phyloP scores from a whole-genome alignment of 2,888 invertebrate genomes.

The Heliconius hortense region DNA sequence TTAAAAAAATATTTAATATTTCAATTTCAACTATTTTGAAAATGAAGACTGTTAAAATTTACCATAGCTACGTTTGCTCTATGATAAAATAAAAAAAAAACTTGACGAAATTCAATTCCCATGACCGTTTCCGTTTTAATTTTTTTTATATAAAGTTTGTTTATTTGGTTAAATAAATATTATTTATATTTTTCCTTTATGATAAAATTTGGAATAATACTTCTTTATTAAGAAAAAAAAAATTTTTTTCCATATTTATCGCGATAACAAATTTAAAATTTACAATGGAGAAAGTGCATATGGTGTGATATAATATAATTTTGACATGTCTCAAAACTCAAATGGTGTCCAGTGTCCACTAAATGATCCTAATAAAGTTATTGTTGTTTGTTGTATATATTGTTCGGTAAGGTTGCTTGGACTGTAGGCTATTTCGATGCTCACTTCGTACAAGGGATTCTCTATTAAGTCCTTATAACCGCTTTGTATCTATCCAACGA shows the following conservation, averaged over 20 bases:
- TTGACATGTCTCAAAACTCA: conserved; percentile 17
- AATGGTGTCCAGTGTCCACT: conserved; percentile 21
- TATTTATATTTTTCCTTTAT: too few species aligned
- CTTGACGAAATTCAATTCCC: background rate
- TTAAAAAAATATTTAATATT: conserved; percentile 12
- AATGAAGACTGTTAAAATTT: conserved; percentile 23
- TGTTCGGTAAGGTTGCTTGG: conserved; percentile 71
- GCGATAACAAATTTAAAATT: background rate
- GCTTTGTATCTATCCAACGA: conserved; percentile 72
- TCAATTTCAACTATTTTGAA: conserved; percentile 20
- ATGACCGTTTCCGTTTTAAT: too few species aligned
- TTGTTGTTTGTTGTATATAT: conserved; percentile 76
- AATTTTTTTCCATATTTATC: background rate
- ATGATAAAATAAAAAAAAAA: background rate
- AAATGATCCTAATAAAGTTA: conserved; percentile 57
- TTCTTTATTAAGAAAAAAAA: background rate
- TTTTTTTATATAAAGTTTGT: background rate
- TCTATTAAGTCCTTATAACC: conserved; percentile 76
- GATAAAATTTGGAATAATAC: too few species aligned
- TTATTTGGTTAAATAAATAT: background rate
- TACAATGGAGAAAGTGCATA: background rate
- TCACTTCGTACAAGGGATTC: conserved; percentile 80
- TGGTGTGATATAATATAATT: conserved; percentile 4
- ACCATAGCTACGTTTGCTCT: conserved; percentile 15
- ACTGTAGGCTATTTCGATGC: conserved; percentile 75